Conservation (phyloP, 1,140 invertebrate genomes). For the Papilio helenus region DNA sequence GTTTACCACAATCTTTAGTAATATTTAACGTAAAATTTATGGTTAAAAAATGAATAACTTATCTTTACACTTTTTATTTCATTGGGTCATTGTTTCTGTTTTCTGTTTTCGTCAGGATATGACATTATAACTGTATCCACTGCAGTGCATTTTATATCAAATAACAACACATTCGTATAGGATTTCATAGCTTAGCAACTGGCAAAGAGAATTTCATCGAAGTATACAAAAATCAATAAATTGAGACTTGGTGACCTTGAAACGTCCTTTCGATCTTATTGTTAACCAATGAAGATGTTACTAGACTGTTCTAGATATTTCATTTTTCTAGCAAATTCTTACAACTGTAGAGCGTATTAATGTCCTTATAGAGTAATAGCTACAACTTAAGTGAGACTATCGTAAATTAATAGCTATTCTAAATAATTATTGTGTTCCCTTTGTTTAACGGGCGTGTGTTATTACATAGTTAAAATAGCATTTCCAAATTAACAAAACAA, state of each 20-base stretch:
- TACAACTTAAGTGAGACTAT: no score
- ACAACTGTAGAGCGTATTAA: no score
- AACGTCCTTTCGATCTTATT: background rate
- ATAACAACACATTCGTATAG: background rate
- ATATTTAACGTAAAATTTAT: no score
- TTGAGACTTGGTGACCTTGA: background rate
- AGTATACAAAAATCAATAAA: slow-evolving; percentile 8
- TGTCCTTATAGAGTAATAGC: no score
- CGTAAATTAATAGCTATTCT: no score
- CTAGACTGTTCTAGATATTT: no score
- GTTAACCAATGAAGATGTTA: background rate
- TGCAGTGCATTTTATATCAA: background rate
- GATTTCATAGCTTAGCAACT: background rate
- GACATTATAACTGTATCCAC: background rate
- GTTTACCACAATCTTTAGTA: no score
- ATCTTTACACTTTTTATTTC: background rate
- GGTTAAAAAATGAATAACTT: background rate
- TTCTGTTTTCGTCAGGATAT: background rate
- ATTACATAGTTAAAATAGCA: no score
- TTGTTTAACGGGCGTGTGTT: no score
- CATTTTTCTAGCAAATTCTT: no score
- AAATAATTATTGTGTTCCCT: no score
- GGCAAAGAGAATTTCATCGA: background rate
- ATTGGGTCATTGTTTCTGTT: background rate
- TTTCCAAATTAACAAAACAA: no score